Base-by-base conservation (phyloP, 2,888 invertebrate genomes). In the Drosophila sordidapex region DNA sequence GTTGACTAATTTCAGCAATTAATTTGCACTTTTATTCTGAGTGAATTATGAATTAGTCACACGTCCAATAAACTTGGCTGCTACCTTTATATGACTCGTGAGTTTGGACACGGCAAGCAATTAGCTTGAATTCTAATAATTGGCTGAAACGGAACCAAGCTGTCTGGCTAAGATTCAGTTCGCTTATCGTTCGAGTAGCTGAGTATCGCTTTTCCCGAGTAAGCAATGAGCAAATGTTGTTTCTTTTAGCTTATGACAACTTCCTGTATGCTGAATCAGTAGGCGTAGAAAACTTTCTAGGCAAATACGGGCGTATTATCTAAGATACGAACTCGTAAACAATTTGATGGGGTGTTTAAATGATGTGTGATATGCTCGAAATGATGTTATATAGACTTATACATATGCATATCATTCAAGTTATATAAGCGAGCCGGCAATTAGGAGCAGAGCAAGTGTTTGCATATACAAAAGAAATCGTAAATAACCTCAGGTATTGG, bases 401-500 rank as follows among this genome's bases (percentile, higher is more conserved):
- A 40, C 40, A 57, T 75, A 69, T 67, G 71, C 49, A 72, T 67
- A 31, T 64, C 31, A 43, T 58, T 79, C 81, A 4, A 25, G 1
- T 56, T 87, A 82, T 71, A 58, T 84, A 82, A 81, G 75, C 70
- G 43, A 29, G 29, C 25, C 40, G 74, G 73, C 85, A 85, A 85
- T 85, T 81, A 85, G 87, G 85, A 77, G 33, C 83, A 72, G 76
- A 74, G 69, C 77, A 77, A 86, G 87, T 85, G 79, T 87, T 79
- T 62, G 74, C 81, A 64, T 53, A 78, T 60, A 70, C 64, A 73
- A 81, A 76, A 85, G 83, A 81, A 85, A 83, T 79, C 82, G 74
- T 73, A 79, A 83, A 79, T 76, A 85, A 74, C 74, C 72, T 13
- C 58, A 73, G 74, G 73, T 63, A 43, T 38, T 60, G 15, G 10